Conservation (phyloP, 2,113 vertebrate genomes). For the Cinclus cinclus region DNA sequence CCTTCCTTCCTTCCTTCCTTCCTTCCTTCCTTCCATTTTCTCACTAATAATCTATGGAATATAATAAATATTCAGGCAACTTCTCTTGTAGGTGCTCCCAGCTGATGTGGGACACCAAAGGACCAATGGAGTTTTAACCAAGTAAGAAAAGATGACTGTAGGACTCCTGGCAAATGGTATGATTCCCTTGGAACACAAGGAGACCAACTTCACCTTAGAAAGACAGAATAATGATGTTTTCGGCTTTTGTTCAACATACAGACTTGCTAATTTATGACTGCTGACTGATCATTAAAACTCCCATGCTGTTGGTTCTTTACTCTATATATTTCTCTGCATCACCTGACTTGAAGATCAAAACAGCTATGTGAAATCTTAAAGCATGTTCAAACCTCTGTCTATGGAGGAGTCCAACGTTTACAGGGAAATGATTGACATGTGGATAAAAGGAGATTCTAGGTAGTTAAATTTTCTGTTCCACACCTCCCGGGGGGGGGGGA, state of each 20-base stretch:
- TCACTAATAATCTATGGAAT: background rate
- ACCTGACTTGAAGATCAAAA: background rate
- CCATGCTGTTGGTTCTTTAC: background rate
- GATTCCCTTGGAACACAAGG: background rate
- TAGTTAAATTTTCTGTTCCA: background rate
- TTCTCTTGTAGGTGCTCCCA: background rate
- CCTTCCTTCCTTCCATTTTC: background rate
- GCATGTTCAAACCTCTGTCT: background rate
- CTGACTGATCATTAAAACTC: background rate
- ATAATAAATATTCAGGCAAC: background rate
- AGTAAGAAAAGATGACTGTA: background rate
- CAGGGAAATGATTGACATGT: background rate
- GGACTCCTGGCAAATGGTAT: background rate
- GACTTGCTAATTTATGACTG: background rate
- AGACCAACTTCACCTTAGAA: background rate
- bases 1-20: background rate
- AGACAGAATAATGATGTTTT: background rate
- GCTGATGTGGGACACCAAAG: background rate
- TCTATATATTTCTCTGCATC: background rate
- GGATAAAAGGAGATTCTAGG: background rate
- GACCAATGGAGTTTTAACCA: background rate
- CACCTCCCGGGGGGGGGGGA: background rate
- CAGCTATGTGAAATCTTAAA: background rate
- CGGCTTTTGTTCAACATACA: background rate
- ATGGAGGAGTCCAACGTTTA: background rate